Evolutionary conservation across 2,888 invertebrate species (phyloP), one percentile per base, ranked within the genome.

Genomic region (Baronia brevicornis): DNA sequence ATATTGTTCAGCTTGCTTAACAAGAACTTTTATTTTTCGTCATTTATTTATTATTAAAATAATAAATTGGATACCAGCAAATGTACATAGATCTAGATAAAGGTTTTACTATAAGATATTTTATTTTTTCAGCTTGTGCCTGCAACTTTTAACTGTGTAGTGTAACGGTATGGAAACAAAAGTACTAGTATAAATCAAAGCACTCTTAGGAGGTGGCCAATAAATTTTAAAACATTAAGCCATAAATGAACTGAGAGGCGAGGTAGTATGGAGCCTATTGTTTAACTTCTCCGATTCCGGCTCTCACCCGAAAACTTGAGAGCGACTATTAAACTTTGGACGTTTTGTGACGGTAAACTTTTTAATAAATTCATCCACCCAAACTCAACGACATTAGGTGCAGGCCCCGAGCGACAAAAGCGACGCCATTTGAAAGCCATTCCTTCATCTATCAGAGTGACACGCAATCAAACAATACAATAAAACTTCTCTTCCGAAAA

Each of bases 381-480:
- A 56, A 60, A 55, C 57, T 55, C 54, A 57, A 63, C 59, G 58
- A 64, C 70, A 67, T 74, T 72, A 72, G 54, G 54, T 61, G 59
- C 72, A 67, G 66, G 49, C 59, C 48, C 47, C 47, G 47, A 51
- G 54, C 60, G 62, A 72, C 69, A 75, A 74, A 72, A 53, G 63
- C 58, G 61, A 56, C 54, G 70, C 68, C 73, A 62, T 79, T 77
- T 75, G 57, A 60, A 64, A 65, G 64, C 64, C 60, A 62, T 74
- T 73, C 66, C 67, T 73, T 68, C 78, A 82, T 82, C 78, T 75
- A 75, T 79, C 77, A 77, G 70, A 66, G 68, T 78, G 82, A 80
- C 82, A 80, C 63, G 75, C 74, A 84, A 84, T 82, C 82, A 82
- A 82, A 82, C 78, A 82, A 80, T 82, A 84, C 79, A 84, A 84